Base-by-base conservation (phyloP, 1,140 invertebrate genomes). In the Lasioglossum baleicum region DNA sequence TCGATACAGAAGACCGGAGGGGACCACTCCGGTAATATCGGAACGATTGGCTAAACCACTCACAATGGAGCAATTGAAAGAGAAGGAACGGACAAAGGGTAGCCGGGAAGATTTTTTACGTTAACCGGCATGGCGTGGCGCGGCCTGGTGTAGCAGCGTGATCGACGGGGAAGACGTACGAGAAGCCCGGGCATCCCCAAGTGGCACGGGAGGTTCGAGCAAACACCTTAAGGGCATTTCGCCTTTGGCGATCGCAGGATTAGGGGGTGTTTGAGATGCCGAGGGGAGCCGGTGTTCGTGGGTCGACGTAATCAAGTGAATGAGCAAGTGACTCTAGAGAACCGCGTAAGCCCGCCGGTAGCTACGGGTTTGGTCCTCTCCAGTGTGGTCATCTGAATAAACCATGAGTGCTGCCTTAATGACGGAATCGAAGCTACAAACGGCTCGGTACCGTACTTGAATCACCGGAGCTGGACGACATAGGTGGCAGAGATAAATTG, bases 251-350 rank as follows among this genome's bases (percentile, higher is more conserved):
- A 77, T 58, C n/a, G 61, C 26, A 20, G 77, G 79, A 87, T 87
- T 87, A 87, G 80, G 72, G 80, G 72, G 64, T 83, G 71, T 72
- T 80, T 42, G 56, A 51, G 66, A 26, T 53, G 63, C 35, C 71
- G 68, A 74, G 61, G 73, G 81, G 73, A 53, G 64, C 53, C 60
- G 58, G 22, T 76, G 78, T 72, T 77, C 71, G 17, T 68, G 73
- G 82, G 51, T 80, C 85, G 82, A 84, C 83, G 85, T 89, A 89
- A 89, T 91, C 90, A 90, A 90, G 86, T 88, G 90, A 90, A 91
- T 90, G 90, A 91, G 88, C 89, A 90, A 91, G 90, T 90, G 90
- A 90, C 90, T 91, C 83, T 83, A 78, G 89, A 90, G 89, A 88
- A 87, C 80, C 80, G 80, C 82, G 65, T 80, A 80, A 66, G 66